Conservation (phyloP, 2,888 invertebrate genomes). For the Temnothorax ravouxi region DNA sequence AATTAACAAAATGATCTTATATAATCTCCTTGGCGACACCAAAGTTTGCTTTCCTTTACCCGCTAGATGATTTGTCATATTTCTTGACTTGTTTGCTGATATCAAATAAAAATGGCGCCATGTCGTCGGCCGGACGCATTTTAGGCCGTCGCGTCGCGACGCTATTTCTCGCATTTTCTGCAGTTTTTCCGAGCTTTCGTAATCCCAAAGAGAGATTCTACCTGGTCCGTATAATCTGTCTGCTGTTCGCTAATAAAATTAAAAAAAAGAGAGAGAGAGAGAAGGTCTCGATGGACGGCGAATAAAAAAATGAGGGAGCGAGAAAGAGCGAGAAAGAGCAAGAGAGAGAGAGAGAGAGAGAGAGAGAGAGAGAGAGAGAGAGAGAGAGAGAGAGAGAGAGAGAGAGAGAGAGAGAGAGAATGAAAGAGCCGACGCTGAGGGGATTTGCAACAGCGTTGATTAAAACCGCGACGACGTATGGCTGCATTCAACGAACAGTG, state of each 20-base stretch:
- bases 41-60: background rate
- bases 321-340: constrained; percentile 2
- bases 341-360: constrained; percentile 57
- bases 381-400: constrained; percentile 39
- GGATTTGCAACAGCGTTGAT: constrained; percentile 85
- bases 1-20: background rate
- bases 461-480: constrained; percentile 83
- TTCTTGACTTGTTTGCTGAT: constrained; percentile 30
- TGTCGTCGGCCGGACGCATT: constrained; percentile 8
- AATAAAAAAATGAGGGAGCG: constrained; percentile 52
- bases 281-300: constrained; percentile 57
- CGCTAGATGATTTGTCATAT: background rate
- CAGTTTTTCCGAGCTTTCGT: constrained; percentile 83
- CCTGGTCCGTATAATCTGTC: constrained; percentile 81
- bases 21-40: background rate
- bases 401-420: constrained; percentile 68
- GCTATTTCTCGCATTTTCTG: constrained; percentile 70
- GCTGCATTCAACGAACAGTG: constrained; percentile 80
- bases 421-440: constrained; percentile 78
- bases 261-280: constrained; percentile 79
- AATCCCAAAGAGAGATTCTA: constrained; percentile 82
- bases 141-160: constrained; percentile 41
- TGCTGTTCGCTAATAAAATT: constrained; percentile 85
- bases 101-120: constrained; percentile 21
- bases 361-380: background rate